Conservation (phyloP, 2,113 vertebrate genomes). For the Aramus guarauna region DNA sequence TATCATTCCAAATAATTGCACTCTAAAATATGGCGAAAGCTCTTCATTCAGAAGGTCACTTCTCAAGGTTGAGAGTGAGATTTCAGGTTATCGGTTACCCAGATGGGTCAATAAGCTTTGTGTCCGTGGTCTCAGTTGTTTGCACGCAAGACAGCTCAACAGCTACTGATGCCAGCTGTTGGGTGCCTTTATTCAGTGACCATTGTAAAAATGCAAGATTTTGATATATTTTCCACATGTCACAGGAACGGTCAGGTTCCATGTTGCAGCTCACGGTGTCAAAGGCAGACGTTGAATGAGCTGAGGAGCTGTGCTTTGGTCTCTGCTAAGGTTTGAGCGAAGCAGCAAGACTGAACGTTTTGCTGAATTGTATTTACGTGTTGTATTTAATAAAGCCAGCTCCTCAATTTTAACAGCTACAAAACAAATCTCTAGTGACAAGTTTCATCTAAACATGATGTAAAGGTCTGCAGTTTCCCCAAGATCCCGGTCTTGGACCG, state of each 20-base stretch:
- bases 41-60: background rate
- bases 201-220: background rate
- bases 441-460: background rate
- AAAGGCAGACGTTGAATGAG: no score
- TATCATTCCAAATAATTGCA: background rate
- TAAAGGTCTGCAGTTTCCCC: background rate
- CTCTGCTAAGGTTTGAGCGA: background rate
- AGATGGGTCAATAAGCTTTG: background rate
- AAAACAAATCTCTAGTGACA: background rate
- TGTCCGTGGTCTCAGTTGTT: background rate
- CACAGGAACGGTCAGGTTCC: background rate
- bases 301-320: background rate
- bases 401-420: background rate
- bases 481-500: background rate
- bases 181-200: background rate
- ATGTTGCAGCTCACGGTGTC: accelerated
- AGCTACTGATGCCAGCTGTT: accelerated
- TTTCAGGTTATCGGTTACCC: background rate
- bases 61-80: background rate
- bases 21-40: background rate
- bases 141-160: background rate
- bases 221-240: accelerated
- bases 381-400: background rate
- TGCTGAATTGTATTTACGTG: background rate
- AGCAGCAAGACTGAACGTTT: accelerated